A percentile compares a stretch with the other conserved stretches of the same genome.
phyloP scores from a whole-genome alignment of 2,888 invertebrate species.

The Tupiocoris notatus region DNA sequence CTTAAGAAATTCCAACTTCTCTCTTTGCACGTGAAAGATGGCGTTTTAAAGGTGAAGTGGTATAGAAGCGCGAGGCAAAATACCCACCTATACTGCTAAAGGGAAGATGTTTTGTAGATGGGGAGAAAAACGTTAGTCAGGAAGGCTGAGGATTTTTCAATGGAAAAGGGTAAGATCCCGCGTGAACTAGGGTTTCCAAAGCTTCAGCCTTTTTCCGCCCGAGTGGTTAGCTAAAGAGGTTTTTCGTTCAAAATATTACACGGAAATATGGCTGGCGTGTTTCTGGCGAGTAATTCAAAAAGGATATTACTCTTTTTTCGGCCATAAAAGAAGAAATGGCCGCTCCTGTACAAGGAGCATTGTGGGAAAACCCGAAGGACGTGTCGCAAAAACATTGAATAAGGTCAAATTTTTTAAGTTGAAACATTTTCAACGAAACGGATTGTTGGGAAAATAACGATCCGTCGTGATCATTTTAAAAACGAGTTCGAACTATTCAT shows the following conservation, averaged over 20 bases:
- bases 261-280: constrained; percentile 6
- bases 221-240: constrained; percentile 11
- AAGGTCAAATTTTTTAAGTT: no score
- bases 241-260: background rate
- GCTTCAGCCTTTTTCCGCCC: background rate
- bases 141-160: background rate
- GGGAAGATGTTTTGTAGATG: background rate
- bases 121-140: background rate
- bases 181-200: background rate
- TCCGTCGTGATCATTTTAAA: no score
- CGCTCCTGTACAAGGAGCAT: background rate
- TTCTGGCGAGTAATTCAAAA: background rate
- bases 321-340: background rate
- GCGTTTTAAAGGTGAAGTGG: background rate
- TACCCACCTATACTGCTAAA: background rate
- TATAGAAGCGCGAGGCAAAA: background rate
- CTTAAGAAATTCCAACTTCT: background rate
- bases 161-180: background rate
- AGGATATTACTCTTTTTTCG: constrained; percentile 3
- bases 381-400: no score
- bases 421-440: no score
- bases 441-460: no score
- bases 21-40: background rate
- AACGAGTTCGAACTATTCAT: no score
- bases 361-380: no score